Conservation (phyloP, 2,113 vertebrate genomes). For the Amazona vittata region DNA sequence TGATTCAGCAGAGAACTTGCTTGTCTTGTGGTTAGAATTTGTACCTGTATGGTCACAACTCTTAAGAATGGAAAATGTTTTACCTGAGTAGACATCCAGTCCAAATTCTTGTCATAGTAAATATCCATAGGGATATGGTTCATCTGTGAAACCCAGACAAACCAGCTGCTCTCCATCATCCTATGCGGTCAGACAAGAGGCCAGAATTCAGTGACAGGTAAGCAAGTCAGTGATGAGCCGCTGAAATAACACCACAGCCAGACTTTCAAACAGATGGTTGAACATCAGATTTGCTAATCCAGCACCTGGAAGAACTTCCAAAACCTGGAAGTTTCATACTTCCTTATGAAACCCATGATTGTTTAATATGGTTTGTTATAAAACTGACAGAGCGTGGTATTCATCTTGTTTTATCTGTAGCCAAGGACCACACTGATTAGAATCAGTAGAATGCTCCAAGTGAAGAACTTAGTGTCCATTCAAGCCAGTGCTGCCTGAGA, state of each 20-base stretch:
- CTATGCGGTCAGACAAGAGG: slow-evolving; percentile 19
- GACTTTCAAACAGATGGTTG: neutral
- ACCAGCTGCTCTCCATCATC: slow-evolving; percentile 75
- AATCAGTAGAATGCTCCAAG: neutral
- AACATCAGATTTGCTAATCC: neutral
- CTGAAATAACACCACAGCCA: neutral
- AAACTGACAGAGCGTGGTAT: neutral
- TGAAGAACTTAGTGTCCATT: neutral
- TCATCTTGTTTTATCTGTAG: neutral
- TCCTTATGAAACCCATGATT: neutral
- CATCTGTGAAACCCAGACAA: slow-evolving; percentile 79
- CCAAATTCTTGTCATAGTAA: slow-evolving; percentile 75
- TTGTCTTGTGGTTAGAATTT: neutral
- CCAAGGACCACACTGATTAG: neutral
- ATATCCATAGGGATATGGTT: slow-evolving; percentile 75
- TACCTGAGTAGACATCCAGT: slow-evolving; percentile 83
- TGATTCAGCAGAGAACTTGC: neutral
- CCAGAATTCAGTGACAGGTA: neutral
- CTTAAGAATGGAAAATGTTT: neutral
- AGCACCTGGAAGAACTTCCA: neutral
- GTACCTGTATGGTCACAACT: neutral
- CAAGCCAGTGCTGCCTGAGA: neutral
- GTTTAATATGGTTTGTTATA: neutral
- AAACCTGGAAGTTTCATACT: neutral
- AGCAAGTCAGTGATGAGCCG: neutral